phyloP scores from a whole-genome alignment of 1,140 invertebrate genomes.

The Tetragnatha versicolor region DNA sequence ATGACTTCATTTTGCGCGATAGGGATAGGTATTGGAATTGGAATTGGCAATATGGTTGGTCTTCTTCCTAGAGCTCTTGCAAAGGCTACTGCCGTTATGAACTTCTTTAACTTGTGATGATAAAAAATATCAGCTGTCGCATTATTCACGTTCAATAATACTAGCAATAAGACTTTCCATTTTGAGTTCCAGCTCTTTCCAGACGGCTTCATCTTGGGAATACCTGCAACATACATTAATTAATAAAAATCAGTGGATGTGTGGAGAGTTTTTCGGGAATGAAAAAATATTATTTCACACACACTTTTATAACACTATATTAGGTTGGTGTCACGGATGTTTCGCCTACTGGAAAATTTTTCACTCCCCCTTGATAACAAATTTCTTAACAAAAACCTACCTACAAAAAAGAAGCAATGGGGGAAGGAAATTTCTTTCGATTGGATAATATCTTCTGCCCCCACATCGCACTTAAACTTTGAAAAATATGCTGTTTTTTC shows the following conservation, averaged over 20 bases:
- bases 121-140: conserved; percentile 9
- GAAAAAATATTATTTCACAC: background rate
- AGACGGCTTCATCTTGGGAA: background rate
- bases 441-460: too few relatives aligned
- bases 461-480: too few relatives aligned
- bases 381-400: too few relatives aligned
- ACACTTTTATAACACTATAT: background rate
- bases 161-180: background rate
- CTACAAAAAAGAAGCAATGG: background rate
- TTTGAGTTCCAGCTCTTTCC: background rate
- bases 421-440: background rate
- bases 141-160: background rate
- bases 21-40: conserved; percentile 42
- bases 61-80: conserved; percentile 28
- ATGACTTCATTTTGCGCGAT: conserved; percentile 41
- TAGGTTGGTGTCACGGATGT: background rate
- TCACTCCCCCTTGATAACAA: too few relatives aligned
- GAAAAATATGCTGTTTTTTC: too few relatives aligned
- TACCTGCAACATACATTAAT: background rate
- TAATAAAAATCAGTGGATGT: background rate
- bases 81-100: conserved; percentile 32
- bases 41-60: conserved; percentile 32
- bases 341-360: too few relatives aligned
- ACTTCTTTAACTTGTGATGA: conserved; percentile 26
- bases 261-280: background rate